These are phyloP conservation scores for Chinchilla lanigera DNA, from an alignment of 2,113 vertebrate species.

Conservation along the genomic window DNA sequence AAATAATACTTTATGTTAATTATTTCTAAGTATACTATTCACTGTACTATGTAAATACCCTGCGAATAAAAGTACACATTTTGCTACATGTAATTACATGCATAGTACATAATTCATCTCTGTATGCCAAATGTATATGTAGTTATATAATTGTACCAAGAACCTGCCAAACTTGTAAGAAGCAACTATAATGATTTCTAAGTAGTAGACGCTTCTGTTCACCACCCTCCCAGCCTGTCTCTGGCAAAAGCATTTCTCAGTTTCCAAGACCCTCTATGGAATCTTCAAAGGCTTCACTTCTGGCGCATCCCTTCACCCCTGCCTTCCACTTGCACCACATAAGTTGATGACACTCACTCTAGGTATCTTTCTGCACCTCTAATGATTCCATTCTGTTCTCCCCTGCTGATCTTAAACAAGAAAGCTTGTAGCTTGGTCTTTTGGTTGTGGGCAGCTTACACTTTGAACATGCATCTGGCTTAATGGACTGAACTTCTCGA, in stretches of 20 bases:
- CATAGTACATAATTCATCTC: constrained; percentile 73
- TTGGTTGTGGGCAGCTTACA: neutral
- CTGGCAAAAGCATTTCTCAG: constrained; percentile 56
- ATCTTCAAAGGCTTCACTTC: constrained; percentile 66
- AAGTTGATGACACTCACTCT: neutral
- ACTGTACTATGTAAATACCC: constrained; percentile 77
- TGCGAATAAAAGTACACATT: constrained; percentile 79
- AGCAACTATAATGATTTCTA: constrained; percentile 78
- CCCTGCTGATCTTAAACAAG: neutral
- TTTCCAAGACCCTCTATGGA: constrained; percentile 58
- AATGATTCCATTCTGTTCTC: constrained; percentile 60
- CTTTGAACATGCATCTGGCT: neutral
- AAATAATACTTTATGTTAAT: constrained; percentile 80
- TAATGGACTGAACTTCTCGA: neutral
- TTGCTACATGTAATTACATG: constrained; percentile 82
- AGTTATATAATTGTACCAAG: constrained; percentile 81
- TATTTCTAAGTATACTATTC: constrained; percentile 81
- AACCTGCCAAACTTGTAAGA: constrained; percentile 83
- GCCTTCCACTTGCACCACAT: constrained; percentile 61
- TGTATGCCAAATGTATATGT: constrained; percentile 74
- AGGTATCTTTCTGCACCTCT: constrained; percentile 68
- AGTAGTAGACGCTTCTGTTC: constrained; percentile 58
- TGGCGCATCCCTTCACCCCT: neutral
- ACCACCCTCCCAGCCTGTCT: constrained; percentile 45
- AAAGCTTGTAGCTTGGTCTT: neutral